phyloP scores from a whole-genome alignment of 2,888 invertebrate species.

The Diarsia rubi region DNA sequence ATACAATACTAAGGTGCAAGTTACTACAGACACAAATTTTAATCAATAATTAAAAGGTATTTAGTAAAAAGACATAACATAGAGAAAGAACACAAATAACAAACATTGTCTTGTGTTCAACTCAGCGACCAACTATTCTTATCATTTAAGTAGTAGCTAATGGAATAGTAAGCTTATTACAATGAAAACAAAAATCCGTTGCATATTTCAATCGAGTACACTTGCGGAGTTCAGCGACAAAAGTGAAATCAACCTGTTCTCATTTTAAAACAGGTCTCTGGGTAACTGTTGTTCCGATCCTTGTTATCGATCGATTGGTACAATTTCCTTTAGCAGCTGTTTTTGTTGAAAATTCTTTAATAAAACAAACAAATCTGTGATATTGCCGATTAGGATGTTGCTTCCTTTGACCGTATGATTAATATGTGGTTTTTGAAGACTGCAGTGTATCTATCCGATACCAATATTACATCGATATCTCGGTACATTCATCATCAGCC shows the following conservation, averaged over 20 bases:
- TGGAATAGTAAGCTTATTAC: too few relatives aligned
- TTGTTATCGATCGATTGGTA: conserved; percentile 1
- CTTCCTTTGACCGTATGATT: not conserved
- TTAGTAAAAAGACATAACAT: too few relatives aligned
- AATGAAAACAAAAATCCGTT: conserved; percentile 12
- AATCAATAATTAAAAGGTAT: too few relatives aligned
- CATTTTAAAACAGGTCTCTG: conserved; percentile 41
- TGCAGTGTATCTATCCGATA: not conserved
- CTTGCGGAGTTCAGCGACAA: conserved; percentile 30
- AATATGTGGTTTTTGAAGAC: not conserved
- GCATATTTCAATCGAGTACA: conserved; percentile 21
- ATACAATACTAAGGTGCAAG: too few relatives aligned
- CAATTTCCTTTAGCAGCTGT: not conserved
- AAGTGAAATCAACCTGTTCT: conserved; percentile 62
- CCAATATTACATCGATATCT: not conserved
- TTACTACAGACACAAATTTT: too few relatives aligned
- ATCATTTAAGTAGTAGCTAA: too few relatives aligned
- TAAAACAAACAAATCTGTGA: not conserved
- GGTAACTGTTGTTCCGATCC: conserved; percentile 26
- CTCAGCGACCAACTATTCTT: too few relatives aligned
- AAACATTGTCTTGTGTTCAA: too few relatives aligned
- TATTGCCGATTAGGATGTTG: not conserved
- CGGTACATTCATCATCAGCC: too few relatives aligned
- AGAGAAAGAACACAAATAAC: too few relatives aligned
- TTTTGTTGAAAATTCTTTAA: not conserved